Evolutionary conservation across 2,888 invertebrate species (phyloP).

Genomic region (Xestia ashworthii): DNA sequence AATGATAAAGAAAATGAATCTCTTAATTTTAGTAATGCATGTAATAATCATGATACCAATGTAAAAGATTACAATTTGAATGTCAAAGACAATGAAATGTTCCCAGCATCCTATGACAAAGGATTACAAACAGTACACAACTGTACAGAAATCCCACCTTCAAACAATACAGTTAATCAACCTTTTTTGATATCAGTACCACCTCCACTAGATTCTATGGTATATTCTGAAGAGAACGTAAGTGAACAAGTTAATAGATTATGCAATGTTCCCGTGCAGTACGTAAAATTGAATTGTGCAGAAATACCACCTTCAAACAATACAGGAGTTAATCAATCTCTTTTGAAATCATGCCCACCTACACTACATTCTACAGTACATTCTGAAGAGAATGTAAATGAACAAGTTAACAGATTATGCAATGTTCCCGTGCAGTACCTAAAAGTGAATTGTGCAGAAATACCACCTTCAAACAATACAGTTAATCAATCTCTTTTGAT

Average conservation of each 20-base stretch:
- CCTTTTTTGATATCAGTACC: no score
- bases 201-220: no score
- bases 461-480: no score
- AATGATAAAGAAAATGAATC: neutral
- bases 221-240: no score
- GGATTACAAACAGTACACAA: neutral
- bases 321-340: neutral
- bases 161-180: neutral
- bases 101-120: neutral
- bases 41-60: neutral
- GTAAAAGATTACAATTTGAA: neutral
- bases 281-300: neutral
- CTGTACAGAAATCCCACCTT: neutral
- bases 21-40: neutral
- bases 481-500: no score
- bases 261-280: no score
- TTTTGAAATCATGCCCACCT: neutral
- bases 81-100: neutral
- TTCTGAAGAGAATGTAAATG: conserved; percentile 12
- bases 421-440: conserved; percentile 72
- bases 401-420: conserved; percentile 60
- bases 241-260: no score
- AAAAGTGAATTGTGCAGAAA: conserved; percentile 72
- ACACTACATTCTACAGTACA: neutral
- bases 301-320: neutral